These are phyloP conservation scores for Apistogramma diplotaenia DNA, from an alignment of 2,113 vertebrate species.

Conservation along the genomic window DNA sequence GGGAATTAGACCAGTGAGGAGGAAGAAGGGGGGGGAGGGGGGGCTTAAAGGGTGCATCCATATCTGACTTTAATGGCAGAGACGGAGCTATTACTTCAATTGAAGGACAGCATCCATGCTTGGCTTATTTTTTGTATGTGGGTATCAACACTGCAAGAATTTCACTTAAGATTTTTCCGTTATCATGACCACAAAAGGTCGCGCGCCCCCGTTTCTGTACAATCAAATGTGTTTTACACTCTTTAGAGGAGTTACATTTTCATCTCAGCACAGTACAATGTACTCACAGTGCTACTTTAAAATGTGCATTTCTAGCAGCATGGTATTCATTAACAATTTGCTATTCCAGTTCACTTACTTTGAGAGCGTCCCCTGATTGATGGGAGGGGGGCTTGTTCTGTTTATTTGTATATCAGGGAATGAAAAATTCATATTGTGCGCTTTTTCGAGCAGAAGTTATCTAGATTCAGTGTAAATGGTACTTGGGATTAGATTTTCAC, in stretches of 20 bases:
- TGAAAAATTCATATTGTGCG: conserved; percentile 81
- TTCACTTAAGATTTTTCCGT: conserved; percentile 24
- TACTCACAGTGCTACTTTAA: conserved; percentile 37
- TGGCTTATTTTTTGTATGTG: conserved; percentile 57
- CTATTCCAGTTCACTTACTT: conserved; percentile 67
- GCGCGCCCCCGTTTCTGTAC: background rate
- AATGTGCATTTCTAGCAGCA: conserved; percentile 54
- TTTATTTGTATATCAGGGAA: conserved; percentile 80
- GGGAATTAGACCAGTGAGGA: conserved; percentile 62
- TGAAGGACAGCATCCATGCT: conserved; percentile 48
- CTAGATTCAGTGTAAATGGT: conserved; percentile 80
- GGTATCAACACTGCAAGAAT: conserved; percentile 44
- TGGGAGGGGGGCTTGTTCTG: conserved; percentile 54
- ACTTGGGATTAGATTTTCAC: conserved; percentile 82
- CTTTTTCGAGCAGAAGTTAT: conserved; percentile 81
- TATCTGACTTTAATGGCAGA: conserved; percentile 66
- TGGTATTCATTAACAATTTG: conserved; percentile 75
- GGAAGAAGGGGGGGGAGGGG: conserved; percentile 31
- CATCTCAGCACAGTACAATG: conserved; percentile 11
- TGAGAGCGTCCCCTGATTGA: conserved; percentile 68
- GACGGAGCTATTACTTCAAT: conserved; percentile 56
- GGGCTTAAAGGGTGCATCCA: conserved; percentile 55
- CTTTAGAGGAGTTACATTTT: conserved; percentile 34
- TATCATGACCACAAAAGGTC: conserved; percentile 27
- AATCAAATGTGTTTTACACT: conserved; percentile 32